Evolutionary conservation across 2,113 vertebrate species (phyloP).

Genomic region (Trogon surrucura): DNA sequence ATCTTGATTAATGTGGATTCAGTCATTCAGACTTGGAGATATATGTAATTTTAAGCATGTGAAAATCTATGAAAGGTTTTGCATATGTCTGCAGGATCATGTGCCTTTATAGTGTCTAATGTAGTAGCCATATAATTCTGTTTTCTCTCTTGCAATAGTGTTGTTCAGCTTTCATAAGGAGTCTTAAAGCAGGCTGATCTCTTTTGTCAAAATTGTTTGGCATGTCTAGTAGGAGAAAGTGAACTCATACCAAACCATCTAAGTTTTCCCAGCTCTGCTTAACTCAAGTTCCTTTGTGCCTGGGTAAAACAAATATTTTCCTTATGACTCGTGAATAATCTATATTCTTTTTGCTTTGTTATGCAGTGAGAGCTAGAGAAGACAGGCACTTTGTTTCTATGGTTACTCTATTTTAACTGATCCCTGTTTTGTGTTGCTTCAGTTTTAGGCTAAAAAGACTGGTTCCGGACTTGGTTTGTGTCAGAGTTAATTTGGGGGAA

Average conservation of each 20-base stretch:
- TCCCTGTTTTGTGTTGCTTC: background rate
- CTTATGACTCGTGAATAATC: background rate
- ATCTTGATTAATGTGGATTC: background rate
- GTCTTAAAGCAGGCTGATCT: background rate
- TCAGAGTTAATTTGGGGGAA: background rate
- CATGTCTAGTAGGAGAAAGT: background rate
- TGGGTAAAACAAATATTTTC: constrained; percentile 1
- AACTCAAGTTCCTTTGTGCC: background rate
- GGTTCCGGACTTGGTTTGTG: background rate
- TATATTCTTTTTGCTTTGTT: background rate
- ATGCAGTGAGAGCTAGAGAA: background rate
- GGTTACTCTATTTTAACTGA: background rate
- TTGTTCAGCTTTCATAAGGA: background rate
- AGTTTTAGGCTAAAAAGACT: background rate
- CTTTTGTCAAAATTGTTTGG: constrained; percentile 10
- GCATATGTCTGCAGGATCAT: constrained; percentile 18
- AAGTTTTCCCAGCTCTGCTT: background rate
- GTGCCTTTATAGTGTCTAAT: background rate
- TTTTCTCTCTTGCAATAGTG: background rate
- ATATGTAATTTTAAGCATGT: background rate
- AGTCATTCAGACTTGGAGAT: background rate
- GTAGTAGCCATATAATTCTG: background rate
- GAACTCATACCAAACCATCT: background rate
- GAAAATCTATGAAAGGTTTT: background rate
- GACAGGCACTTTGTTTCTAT: background rate